Evolutionary conservation across 1,140 invertebrate species (phyloP).

Genomic region (Drosophila kurseongensis): DNA sequence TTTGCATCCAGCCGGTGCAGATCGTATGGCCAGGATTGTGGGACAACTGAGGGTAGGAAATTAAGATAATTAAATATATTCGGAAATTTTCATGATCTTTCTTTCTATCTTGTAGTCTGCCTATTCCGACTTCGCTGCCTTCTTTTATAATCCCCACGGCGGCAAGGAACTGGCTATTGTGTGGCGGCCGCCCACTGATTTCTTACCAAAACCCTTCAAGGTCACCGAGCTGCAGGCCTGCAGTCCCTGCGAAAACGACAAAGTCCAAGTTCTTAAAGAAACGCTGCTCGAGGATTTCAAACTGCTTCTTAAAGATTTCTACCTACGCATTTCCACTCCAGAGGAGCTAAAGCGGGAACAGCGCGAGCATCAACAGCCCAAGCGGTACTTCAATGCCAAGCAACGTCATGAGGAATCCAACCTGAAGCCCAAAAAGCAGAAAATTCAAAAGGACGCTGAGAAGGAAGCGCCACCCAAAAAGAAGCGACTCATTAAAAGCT

Average conservation of each 20-base stretch:
- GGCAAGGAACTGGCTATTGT: slow-evolving; percentile 92
- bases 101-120: slow-evolving; percentile 86
- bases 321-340: slow-evolving; percentile 55
- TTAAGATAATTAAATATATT: background rate
- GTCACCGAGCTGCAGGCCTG: slow-evolving; percentile 86
- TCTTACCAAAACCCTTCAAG: slow-evolving; percentile 89
- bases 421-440: slow-evolving; percentile 27
- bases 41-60: slow-evolving; percentile 89
- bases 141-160: slow-evolving; percentile 95
- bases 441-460: background rate
- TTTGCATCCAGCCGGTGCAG: slow-evolving; percentile 88
- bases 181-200: slow-evolving; percentile 89
- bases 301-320: slow-evolving; percentile 85
- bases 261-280: slow-evolving; percentile 82
- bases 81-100: background rate
- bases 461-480: slow-evolving; percentile 1
- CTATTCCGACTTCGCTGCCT: slow-evolving; percentile 92
- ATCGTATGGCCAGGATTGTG: slow-evolving; percentile 91
- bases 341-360: slow-evolving; percentile 54
- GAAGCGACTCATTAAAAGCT: slow-evolving; percentile 32
- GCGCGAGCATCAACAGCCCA: slow-evolving; percentile 37
- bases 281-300: slow-evolving; percentile 91
- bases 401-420: background rate
- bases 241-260: slow-evolving; percentile 34
- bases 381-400: slow-evolving; percentile 55